Conservation (phyloP, 1,140 invertebrate genomes). For the Meloidogyne exigua region DNA sequence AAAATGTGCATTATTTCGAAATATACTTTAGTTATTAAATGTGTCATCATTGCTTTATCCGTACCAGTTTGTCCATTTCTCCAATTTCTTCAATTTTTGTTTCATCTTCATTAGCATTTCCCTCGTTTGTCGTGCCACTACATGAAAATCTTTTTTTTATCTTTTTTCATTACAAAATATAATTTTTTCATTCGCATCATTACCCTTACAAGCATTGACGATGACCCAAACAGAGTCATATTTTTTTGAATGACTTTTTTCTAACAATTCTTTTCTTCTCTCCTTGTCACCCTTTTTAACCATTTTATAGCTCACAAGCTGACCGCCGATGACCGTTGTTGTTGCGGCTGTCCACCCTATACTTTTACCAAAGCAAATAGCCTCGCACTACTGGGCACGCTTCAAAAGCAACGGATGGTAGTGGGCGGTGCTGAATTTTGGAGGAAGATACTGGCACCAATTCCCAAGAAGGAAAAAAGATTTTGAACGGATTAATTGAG, state of each 20-base stretch:
- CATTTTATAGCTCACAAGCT: background rate
- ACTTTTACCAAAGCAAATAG: background rate
- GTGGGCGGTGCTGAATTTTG: background rate
- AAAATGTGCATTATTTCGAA: too few relatives aligned
- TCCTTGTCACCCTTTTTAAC: background rate
- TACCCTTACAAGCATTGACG: background rate
- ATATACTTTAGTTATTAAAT: too few relatives aligned
- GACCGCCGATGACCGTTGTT: slow-evolving; percentile 2
- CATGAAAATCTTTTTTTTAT: background rate
- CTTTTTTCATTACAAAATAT: background rate
- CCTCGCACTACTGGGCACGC: background rate
- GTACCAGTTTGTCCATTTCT: background rate
- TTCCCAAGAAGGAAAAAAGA: background rate
- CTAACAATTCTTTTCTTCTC: background rate
- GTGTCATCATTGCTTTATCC: too few relatives aligned
- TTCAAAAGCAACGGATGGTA: background rate
- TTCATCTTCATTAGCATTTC: background rate
- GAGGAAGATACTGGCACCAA: slow-evolving; percentile 3
- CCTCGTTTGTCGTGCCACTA: background rate
- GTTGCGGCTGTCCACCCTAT: background rate
- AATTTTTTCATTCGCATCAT: background rate
- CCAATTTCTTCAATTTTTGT: background rate
- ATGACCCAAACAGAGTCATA: slow-evolving; percentile 19
- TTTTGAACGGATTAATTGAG: background rate
- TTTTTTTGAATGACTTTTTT: background rate